Evolutionary conservation across 2,113 vertebrate species (phyloP), one percentile per base, ranked within the genome.

Genomic region (Carettochelys insculpta): DNA sequence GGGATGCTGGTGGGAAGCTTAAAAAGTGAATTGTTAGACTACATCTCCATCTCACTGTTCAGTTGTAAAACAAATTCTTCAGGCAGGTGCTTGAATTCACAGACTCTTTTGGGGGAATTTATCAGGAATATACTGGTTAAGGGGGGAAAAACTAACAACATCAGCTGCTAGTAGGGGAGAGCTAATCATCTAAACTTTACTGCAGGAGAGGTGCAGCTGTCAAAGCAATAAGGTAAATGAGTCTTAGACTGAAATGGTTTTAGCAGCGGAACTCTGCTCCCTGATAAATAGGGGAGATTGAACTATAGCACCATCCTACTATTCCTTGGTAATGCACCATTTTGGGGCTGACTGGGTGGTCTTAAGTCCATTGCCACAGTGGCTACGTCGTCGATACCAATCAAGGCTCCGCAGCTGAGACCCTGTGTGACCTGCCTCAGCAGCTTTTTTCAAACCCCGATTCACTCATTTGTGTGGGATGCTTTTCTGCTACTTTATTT

Each of bases 321-420:
- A 96, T 97, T 97, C 97, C 98, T 95, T 93, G 95, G 97, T 97
- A 97, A 97, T 97, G 97, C 98, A 97, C 97, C 96, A 97, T 98
- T 98, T 98, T 94, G 97, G 97, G 94, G 94, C 98, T 97, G 97
- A 98, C 98, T 98, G 98, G 98, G 98, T 98, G 98, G 98, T 98
- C 98, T 98, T 98, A 98, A 98, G 98, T 98, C 98, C 97, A 97
- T 98, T 97, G 97, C 98, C 97, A 98, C 97, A 97, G 97, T 97
- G 97, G 97, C 97, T 98, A 97, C 94, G 95, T 97, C 87, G n/a
- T 96, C 96, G 97, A 98, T 98, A 98, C 97, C 98, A 98, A 98
- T 98, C 98, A 98, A 98, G 98, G 97, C 97, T 95, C 97, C 56
- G 93, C 98, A 98, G 98, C 98, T 98, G 98, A 98, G 98, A 98